These are phyloP conservation scores for Ancistrus triradiatus DNA, from an alignment of 2,113 vertebrate genomes.

Conservation along the genomic window DNA sequence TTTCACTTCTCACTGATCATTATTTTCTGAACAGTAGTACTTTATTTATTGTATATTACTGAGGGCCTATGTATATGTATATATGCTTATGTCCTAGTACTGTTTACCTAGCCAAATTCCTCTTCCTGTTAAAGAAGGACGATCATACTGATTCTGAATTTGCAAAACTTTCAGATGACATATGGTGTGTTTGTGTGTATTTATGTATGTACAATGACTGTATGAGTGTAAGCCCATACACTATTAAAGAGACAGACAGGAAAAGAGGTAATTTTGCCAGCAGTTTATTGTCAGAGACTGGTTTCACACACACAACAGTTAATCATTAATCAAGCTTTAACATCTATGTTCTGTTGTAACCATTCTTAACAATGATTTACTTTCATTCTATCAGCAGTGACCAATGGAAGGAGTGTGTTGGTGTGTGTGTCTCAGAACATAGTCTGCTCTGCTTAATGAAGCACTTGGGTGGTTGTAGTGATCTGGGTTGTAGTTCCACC, in stretches of 20 bases:
- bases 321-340: neutral
- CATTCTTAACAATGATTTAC: neutral
- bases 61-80: too few species aligned
- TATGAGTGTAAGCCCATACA: neutral
- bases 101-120: too few species aligned
- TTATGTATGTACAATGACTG: neutral
- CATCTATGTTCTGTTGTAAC: conserved; percentile 4
- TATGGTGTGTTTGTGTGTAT: neutral
- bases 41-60: too few species aligned
- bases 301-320: conserved; percentile 18
- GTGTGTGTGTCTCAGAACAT: conserved; percentile 49
- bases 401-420: neutral
- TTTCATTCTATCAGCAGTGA: neutral
- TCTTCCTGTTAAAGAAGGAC: too few species aligned
- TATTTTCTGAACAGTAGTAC: too few species aligned
- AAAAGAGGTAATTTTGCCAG: conserved; percentile 11
- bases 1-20: too few species aligned
- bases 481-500: conserved; percentile 51
- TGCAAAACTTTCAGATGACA: neutral
- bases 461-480: conserved; percentile 58
- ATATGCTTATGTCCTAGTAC: too few species aligned
- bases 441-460: conserved; percentile 53
- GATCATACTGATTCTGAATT: too few species aligned
- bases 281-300: conserved; percentile 39
- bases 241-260: neutral